Evolutionary conservation across 2,888 invertebrate species (phyloP).

Genomic region (Cephalotes varians): DNA sequence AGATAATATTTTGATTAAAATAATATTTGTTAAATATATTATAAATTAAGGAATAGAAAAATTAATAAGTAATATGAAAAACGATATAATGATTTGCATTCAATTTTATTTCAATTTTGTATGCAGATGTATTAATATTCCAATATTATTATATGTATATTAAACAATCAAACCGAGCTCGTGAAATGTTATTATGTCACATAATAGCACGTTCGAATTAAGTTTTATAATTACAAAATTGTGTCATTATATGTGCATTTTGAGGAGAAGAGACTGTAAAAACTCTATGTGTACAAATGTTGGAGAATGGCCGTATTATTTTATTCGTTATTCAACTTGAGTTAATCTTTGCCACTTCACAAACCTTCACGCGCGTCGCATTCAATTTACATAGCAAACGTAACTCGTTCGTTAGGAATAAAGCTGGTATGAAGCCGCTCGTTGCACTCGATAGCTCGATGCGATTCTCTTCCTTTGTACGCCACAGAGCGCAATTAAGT

Average conservation of each 20-base stretch:
- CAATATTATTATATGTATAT: neutral
- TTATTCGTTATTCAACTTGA: constrained; percentile 28
- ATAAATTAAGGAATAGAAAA: neutral
- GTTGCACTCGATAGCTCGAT: constrained; percentile 44
- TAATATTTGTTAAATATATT: no score
- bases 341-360: constrained; percentile 18
- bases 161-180: neutral
- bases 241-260: neutral
- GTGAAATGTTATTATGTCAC: neutral
- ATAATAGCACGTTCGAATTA: neutral
- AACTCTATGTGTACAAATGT: neutral
- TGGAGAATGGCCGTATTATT: constrained; percentile 9
- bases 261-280: neutral
- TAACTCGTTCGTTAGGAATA: constrained; percentile 46
- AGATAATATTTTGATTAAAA: no score
- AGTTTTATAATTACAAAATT: neutral
- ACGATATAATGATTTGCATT: neutral
- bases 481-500: constrained; percentile 31
- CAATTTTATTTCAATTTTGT: neutral
- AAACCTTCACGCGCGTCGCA: constrained; percentile 25
- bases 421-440: constrained; percentile 28
- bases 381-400: constrained; percentile 51
- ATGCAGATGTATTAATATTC: neutral
- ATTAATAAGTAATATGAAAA: neutral
- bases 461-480: constrained; percentile 38